Conservation (phyloP, 2,797 vertebrate genomes). For the Bradypus variegatus region DNA sequence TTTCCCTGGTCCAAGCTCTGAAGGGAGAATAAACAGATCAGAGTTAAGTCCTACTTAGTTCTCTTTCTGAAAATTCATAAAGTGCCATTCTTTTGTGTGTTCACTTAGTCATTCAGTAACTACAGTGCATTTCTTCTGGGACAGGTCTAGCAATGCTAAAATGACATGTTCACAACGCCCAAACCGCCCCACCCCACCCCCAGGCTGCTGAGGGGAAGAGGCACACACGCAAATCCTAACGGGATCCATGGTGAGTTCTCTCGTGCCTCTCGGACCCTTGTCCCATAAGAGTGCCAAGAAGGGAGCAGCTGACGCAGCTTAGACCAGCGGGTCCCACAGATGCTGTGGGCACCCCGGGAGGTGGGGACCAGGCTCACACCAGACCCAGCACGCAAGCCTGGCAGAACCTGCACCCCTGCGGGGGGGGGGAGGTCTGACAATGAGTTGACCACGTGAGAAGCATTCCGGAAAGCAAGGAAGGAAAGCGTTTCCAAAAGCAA, state of each 20-base stretch:
- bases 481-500: background rate
- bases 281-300: background rate
- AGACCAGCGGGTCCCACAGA: background rate
- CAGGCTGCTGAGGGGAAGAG: background rate
- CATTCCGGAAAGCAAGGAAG: background rate
- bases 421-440: too few relatives aligned
- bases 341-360: background rate
- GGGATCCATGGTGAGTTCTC: too few relatives aligned
- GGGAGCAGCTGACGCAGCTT: fast-evolving
- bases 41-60: fast-evolving
- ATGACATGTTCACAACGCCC: too few relatives aligned
- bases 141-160: too few relatives aligned
- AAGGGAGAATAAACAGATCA: background rate
- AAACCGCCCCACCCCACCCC: background rate
- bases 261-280: background rate
- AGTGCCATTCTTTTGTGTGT: background rate
- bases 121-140: background rate
- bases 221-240: too few relatives aligned
- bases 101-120: background rate
- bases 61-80: background rate
- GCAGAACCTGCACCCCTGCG: background rate
- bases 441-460: background rate
- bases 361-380: too few relatives aligned
- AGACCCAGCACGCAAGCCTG: background rate
- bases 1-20: background rate